Percentiles rank a stretch among this genome's conserved stretches.
Evolutionary conservation across 2,113 vertebrate species (phyloP).

Genomic region (Pavo muticus): DNA sequence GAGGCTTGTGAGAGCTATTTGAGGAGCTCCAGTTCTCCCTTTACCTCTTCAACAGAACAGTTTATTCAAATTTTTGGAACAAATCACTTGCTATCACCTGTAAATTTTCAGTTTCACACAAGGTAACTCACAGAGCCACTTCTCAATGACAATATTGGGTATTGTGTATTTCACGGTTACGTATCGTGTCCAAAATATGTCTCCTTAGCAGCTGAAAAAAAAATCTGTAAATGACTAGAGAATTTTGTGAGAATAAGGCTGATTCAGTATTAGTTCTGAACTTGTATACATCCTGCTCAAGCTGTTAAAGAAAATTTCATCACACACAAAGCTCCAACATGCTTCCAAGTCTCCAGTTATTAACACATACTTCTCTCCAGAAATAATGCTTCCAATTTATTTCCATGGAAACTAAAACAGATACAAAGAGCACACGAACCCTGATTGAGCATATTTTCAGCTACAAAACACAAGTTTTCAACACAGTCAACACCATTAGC

Average conservation of each 20-base stretch:
- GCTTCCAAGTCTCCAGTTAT: background rate
- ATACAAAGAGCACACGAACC: background rate
- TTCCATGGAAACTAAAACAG: background rate
- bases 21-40: background rate
- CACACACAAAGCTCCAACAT: background rate
- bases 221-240: background rate
- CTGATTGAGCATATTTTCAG: background rate
- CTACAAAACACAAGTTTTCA: background rate
- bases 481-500: background rate
- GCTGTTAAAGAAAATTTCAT: constrained; percentile 14
- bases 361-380: background rate
- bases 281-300: background rate
- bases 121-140: constrained; percentile 28
- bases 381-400: background rate
- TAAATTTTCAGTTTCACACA: constrained; percentile 33
- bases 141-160: background rate
- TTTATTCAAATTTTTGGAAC: constrained; percentile 45
- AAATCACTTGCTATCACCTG: constrained; percentile 54
- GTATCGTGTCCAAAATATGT: background rate
- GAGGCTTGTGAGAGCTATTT: background rate
- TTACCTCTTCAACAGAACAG: constrained; percentile 19
- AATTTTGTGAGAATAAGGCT: background rate
- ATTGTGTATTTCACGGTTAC: background rate
- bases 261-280: constrained; percentile 9
- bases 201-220: background rate